phyloP scores from a whole-genome alignment of 2,797 vertebrate species.

The Sebastes jordani region DNA sequence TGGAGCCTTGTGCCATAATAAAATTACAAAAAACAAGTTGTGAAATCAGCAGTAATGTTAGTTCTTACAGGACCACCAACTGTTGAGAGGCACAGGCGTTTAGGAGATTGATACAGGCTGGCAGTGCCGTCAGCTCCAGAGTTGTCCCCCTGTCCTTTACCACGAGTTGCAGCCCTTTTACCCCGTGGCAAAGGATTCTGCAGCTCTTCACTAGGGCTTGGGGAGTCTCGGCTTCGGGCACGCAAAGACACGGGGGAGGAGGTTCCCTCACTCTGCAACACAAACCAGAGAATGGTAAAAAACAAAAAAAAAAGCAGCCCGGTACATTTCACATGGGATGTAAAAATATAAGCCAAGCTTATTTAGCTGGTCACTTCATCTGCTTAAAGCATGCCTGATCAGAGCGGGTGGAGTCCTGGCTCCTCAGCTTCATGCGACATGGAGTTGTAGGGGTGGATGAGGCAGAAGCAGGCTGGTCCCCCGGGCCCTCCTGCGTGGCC shows the following conservation, averaged over 20 bases:
- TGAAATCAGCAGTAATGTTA: neutral
- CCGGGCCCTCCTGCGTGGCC: slow-evolving; percentile 56
- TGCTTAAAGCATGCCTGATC: slow-evolving; percentile 70
- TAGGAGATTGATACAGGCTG: slow-evolving; percentile 84
- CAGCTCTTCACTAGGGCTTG: slow-evolving; percentile 86
- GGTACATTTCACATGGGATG: neutral
- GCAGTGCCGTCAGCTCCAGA: slow-evolving; percentile 44
- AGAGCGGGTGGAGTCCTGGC: slow-evolving; percentile 84
- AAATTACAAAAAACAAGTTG: neutral
- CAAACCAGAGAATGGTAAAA: neutral
- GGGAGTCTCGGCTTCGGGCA: slow-evolving; percentile 86
- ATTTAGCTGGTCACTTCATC: neutral
- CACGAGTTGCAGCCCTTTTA: slow-evolving; percentile 88
- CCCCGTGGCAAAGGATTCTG: slow-evolving; percentile 79
- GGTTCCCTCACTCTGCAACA: slow-evolving; percentile 82
- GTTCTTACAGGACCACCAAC: slow-evolving; percentile 86
- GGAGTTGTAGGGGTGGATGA: slow-evolving; percentile 72
- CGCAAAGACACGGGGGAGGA: slow-evolving; percentile 75
- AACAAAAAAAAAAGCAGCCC: neutral
- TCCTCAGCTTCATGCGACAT: slow-evolving; percentile 90
- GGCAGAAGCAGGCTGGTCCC: slow-evolving; percentile 67
- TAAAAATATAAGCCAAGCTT: neutral
- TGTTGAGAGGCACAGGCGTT: slow-evolving; percentile 88
- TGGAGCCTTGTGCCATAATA: neutral
- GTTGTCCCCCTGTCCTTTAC: slow-evolving; percentile 87